Conservation (phyloP, 2,888 invertebrate genomes). For the Parnassius smintheus region DNA sequence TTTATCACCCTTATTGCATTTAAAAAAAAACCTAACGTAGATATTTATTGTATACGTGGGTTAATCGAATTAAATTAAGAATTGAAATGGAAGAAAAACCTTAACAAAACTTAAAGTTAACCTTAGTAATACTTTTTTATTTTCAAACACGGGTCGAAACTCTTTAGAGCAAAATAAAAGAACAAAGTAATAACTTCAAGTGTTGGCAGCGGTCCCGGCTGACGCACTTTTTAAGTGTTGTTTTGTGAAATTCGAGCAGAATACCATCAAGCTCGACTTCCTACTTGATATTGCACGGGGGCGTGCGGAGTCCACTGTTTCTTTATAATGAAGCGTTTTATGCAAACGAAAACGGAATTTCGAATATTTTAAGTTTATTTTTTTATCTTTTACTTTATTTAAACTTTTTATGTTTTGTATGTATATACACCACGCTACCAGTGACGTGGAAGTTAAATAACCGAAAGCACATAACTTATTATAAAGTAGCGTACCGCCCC, state of each 20-base stretch:
- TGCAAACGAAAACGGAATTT: neutral
- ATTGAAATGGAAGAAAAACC: too few relatives aligned
- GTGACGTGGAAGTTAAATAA: too few relatives aligned
- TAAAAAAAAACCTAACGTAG: too few relatives aligned
- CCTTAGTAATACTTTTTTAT: conserved; percentile 1
- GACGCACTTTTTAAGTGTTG: conserved; percentile 3
- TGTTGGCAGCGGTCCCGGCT: conserved; percentile 3
- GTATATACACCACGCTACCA: too few relatives aligned
- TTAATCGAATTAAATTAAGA: too few relatives aligned
- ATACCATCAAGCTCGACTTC: neutral
- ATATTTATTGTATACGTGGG: too few relatives aligned
- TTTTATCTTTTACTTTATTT: too few relatives aligned
- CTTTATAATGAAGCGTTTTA: neutral
- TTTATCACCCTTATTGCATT: too few relatives aligned
- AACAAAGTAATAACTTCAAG: conserved; percentile 3
- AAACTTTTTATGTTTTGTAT: too few relatives aligned
- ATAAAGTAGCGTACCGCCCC: too few relatives aligned
- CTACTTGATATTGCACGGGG: neutral
- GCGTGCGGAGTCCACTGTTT: neutral
- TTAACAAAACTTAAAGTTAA: neutral
- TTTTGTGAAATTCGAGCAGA: neutral
- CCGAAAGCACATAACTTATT: too few relatives aligned
- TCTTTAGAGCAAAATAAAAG: conserved; percentile 8
- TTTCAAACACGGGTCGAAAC: neutral
- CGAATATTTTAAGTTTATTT: too few relatives aligned